Evolutionary conservation across 2,888 invertebrate genomes (phyloP), one percentile per base, ranked within the genome.

Genomic region (Oeneis ivallda): DNA sequence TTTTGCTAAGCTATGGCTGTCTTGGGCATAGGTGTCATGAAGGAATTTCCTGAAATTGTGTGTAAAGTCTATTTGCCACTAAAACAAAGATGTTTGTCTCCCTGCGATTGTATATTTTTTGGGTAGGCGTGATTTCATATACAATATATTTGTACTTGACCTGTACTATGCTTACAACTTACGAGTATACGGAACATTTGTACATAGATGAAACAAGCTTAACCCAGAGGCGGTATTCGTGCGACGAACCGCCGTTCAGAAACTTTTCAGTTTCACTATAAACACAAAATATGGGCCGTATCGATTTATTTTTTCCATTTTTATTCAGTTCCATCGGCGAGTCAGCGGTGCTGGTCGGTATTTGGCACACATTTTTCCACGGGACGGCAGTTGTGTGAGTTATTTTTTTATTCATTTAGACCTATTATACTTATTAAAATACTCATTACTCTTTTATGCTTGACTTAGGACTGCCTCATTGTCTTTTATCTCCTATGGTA

Each of bases 291-390:
- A 61, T 61, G 26, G 57, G 70, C 75, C 15, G 17, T 47, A 76
- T 75, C 66, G 76, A 76, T 76, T 75, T 69, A 68, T 71, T 74
- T 76, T 71, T 74, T 66, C 71, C 72, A 66, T 70, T 70, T 69
- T 68, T 60, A 11, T 61, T 65, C 65, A 62, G 61, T 68, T 71
- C 64, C 70, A 62, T 65, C 65, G 57, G 59, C 67, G 63, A 70
- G 72, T 66, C 67, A 69, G 68, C 65, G 67, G 75, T 74, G 64
- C 73, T 75, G 74, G 72, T 59, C 71, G 63, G 74, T 76, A 69
- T 71, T 71, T 69, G 75, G 69, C 64, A 68, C 70, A 57, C 57
- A 63, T 56, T 58, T 66, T 53, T 43, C 37, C 17, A 57, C 17
- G 32, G 41, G 32, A 10, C 58, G 58, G 58, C 45, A 41, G 34